Conservation (phyloP, 2,888 invertebrate species). For the Meghimatium bilineatum region DNA sequence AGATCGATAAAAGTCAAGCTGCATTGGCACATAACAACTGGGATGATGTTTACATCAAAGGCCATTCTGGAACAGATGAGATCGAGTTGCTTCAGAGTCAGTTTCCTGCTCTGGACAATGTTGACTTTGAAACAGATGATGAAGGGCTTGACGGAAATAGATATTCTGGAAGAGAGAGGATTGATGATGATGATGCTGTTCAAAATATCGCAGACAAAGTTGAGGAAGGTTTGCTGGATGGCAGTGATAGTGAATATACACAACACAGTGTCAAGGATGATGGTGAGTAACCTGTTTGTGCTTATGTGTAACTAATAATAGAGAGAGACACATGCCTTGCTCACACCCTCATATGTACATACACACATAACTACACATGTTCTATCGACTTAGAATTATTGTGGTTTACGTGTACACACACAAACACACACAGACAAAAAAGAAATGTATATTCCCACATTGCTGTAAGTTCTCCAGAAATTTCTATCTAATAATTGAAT, state of each 20-base stretch:
- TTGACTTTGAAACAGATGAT: conserved; percentile 47
- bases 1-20: background rate
- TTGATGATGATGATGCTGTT: background rate
- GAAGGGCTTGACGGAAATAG: conserved; percentile 35
- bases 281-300: background rate
- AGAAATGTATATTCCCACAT: too few relatives aligned
- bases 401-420: too few relatives aligned
- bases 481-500: too few relatives aligned
- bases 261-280: background rate
- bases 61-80: background rate
- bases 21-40: background rate
- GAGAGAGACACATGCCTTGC: too few relatives aligned
- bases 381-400: too few relatives aligned
- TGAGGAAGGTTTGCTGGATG: background rate
- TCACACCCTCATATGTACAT: too few relatives aligned
- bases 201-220: conserved; percentile 29
- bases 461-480: too few relatives aligned
- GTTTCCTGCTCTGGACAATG: conserved; percentile 48
- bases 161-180: background rate
- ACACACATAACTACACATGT: too few relatives aligned
- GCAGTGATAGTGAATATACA: conserved; percentile 30
- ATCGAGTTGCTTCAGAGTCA: background rate
- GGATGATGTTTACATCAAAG: background rate
- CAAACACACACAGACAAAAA: too few relatives aligned
- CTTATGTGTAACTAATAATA: too few relatives aligned